Conservation (phyloP, 2,113 vertebrate species). For the Hippocampus guttulatus region DNA sequence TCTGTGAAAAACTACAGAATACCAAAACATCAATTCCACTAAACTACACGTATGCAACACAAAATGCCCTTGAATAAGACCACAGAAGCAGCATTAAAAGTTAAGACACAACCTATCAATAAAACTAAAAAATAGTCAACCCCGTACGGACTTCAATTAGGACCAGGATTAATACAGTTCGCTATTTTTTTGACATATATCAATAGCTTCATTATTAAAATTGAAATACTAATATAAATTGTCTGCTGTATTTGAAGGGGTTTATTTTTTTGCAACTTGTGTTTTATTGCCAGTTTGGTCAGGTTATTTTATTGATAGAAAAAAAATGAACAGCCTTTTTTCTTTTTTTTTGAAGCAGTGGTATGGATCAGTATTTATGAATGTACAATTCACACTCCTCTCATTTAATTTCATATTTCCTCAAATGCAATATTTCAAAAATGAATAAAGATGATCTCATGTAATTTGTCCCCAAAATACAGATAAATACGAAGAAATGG, state of each 20-base stretch:
- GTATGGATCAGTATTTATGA: not conserved
- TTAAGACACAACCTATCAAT: constrained; percentile 60
- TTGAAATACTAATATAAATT: not conserved
- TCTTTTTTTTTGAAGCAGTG: constrained; percentile 27
- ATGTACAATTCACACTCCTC: constrained; percentile 1
- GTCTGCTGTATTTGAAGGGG: not conserved
- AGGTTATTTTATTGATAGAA: constrained; percentile 9
- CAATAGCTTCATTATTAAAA: not conserved
- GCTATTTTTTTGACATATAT: constrained; percentile 11
- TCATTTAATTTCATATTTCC: constrained; percentile 2
- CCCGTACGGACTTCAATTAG: constrained; percentile 20
- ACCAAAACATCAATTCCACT: constrained; percentile 56
- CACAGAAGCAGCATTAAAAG: constrained; percentile 69
- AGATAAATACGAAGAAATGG: constrained; percentile 3
- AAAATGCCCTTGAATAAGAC: constrained; percentile 64
- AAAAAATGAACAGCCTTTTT: constrained; percentile 19
- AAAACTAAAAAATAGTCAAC: constrained; percentile 63
- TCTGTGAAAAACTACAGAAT: constrained; percentile 37
- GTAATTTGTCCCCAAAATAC: constrained; percentile 17
- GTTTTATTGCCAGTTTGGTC: constrained; percentile 9
- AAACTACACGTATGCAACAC: constrained; percentile 63
- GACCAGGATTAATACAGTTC: constrained; percentile 50
- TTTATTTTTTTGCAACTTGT: not conserved
- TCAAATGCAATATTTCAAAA: not conserved
- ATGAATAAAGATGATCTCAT: constrained; percentile 26